Evolutionary conservation across 2,888 invertebrate species (phyloP), one percentile per base, ranked within the genome.

Genomic region (Hyles lineata): DNA sequence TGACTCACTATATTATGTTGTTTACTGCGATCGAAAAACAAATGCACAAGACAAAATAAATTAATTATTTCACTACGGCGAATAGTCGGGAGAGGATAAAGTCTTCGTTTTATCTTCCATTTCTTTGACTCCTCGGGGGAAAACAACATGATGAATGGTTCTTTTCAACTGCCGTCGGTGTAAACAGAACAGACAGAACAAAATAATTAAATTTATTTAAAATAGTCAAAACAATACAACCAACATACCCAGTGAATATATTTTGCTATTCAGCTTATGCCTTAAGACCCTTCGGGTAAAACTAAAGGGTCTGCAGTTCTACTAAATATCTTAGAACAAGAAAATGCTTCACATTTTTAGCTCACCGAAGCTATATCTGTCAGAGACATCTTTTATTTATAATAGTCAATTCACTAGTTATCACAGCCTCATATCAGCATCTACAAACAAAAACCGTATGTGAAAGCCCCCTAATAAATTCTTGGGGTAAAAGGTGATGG

Each of bases 31-130:
- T 67, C 50, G 43, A 67, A 67, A 50, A 15, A 67, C 43, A 50
- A 50, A 11, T 50, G 43, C 15, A 67, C 21, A 6, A 50, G 43
- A 67, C 67, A 67, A 50, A 67, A 67, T 67, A 15, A 67, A 67
- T 67, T 50, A 50, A 67, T 67, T 67, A 5, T 43, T 21, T 43
- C 15, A 60, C 23, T 25, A 60, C 67, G 35, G 35, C 32, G 3
- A n/a, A 70, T 69, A 50, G 43, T 21, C 75, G 75, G 76, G 72
- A 23, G 59, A 77, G 78, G 74, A 82, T 76, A 71, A 76, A 78
- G 76, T 79, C 76, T 77, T 75, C 73, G 52, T 75, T 78, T 78
- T 79, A 76, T 79, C 76, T 72, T 73, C n/a, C 19, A 70, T 74
- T 74, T 76, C 74, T 70, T 72, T 70, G 76, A 75, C 61, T 70